Conservation (phyloP, 2,113 vertebrate species). For the Seriola quinqueradiata region DNA sequence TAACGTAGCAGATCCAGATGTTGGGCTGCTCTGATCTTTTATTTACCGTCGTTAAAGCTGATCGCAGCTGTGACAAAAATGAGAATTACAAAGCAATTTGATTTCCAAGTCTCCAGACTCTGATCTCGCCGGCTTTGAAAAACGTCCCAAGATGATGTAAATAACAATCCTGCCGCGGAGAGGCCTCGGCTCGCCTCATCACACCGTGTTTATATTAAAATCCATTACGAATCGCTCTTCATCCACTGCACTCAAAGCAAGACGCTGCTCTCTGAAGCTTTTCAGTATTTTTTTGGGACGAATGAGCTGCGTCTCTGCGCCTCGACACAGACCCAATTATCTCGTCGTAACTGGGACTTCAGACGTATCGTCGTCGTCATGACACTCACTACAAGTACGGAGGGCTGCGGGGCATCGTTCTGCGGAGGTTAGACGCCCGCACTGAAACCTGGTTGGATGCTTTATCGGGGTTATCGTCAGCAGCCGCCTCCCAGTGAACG, state of each 20-base stretch:
- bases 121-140: slow-evolving; percentile 22
- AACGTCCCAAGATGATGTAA: slow-evolving; percentile 29
- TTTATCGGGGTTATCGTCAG: slow-evolving; percentile 13
- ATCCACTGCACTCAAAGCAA: not conserved
- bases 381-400: not conserved
- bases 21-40: not conserved
- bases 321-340: slow-evolving; percentile 34
- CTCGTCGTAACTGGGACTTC: not conserved
- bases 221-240: slow-evolving; percentile 23
- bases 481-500: slow-evolving; percentile 7
- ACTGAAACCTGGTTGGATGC: slow-evolving; percentile 2
- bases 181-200: slow-evolving; percentile 24
- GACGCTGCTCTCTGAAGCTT: slow-evolving; percentile 11
- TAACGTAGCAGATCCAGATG: no score
- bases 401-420: not conserved
- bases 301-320: slow-evolving; percentile 9
- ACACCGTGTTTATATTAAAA: slow-evolving; percentile 40
- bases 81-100: slow-evolving; percentile 1
- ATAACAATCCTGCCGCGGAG: slow-evolving; percentile 22
- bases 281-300: slow-evolving; percentile 17
- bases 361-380: slow-evolving; percentile 4
- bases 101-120: not conserved
- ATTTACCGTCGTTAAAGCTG: no score
- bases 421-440: not conserved
- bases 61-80: not conserved